Evolutionary conservation across 2,113 vertebrate genomes (phyloP), one percentile per base, ranked within the genome.

Genomic region (Mobula hypostoma): DNA sequence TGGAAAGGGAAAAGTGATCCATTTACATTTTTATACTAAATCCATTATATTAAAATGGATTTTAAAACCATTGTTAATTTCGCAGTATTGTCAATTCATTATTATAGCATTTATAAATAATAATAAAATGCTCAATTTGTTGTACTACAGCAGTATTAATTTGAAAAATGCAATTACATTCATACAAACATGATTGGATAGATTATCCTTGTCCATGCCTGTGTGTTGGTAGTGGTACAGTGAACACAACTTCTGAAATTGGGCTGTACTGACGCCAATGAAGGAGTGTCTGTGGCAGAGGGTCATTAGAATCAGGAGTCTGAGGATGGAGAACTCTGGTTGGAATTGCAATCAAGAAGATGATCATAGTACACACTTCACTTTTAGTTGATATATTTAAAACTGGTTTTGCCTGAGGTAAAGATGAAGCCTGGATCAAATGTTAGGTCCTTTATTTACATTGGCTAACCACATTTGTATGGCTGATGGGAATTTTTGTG

Each of bases 41-140:
- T 36, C 36, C 36, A 36, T 36, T 36, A 92, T 6, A 8, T 74
- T 48, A 72, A 48, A 12, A 27, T 61, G n/a, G 9, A 4, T 87
- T 27, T 21, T 74, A 74, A 72, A 48, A 9, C 36, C 48, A 24
- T 48, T 17, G 80, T 68, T 40, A 40, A 27, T 74, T 3, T 72
- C n/a, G 19, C 48, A n/a, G 90, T 48, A 32, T 36, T 36, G 24
- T 93, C 90, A 93, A 21, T 93, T 4, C 36, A 14, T 5, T 93
- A 36, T 93, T 91, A 5, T 72, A 40, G 32, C 66, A 93, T 93
- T 93, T 5, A 48, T 93, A 90, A 90, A 70, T 91, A 92, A 36
- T 14, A 83, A 21, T 11, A 56, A 15, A 56, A 27, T 27, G 83
- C 27, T 24, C 19, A 29, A 40, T 87, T 87, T 87, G 56, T 56